These are phyloP conservation scores for Sphenodon punctatus DNA, from an alignment of 2,797 vertebrate genomes.

Conservation along the genomic window DNA sequence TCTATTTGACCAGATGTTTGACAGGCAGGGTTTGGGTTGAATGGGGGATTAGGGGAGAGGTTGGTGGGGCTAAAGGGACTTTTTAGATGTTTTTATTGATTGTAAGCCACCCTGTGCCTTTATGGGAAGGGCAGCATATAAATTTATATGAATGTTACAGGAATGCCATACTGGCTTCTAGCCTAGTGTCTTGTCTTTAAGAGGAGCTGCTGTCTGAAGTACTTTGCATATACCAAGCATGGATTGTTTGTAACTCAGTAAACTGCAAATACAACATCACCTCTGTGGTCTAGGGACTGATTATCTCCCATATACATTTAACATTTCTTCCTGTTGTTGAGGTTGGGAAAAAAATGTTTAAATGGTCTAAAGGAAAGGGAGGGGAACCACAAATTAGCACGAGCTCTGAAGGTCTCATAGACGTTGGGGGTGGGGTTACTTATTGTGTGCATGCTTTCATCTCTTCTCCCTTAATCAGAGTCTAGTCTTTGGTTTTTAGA, in stretches of 20 bases:
- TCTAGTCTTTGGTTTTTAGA: no score
- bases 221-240: background rate
- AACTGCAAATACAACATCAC: background rate
- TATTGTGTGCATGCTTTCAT: background rate
- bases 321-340: background rate
- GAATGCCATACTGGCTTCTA: background rate
- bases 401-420: no score
- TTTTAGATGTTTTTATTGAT: no score
- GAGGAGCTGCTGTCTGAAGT: background rate
- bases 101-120: no score
- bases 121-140: no score
- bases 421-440: accelerated
- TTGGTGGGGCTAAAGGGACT: no score
- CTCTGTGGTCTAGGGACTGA: background rate
- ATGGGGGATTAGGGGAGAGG: no score
- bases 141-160: background rate
- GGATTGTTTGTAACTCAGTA: background rate
- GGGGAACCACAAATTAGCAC: no score
- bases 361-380: no score
- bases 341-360: background rate
- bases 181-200: background rate
- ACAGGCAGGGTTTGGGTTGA: no score
- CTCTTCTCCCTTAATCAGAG: no score
- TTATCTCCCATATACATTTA: background rate
- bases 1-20: no score